Percentiles rank a stretch among this genome's conserved stretches.
Evolutionary conservation across 2,113 vertebrate species (phyloP).

Genomic region (Charadrius vociferus): DNA sequence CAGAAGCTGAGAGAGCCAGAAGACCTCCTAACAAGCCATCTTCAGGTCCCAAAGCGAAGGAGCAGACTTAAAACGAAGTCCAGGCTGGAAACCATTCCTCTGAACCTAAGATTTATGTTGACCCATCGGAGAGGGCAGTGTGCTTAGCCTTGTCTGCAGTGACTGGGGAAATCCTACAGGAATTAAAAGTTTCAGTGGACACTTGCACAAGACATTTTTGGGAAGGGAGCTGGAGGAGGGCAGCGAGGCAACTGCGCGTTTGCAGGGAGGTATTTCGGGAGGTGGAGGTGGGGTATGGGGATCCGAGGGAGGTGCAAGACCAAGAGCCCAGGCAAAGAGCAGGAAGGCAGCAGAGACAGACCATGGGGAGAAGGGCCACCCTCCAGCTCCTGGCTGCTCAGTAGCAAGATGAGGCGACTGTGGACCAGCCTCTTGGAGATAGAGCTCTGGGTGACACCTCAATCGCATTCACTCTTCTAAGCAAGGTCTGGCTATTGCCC

Average conservation of each 20-base stretch:
- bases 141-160: not conserved
- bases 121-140: rapidly evolving
- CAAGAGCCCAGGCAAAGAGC: not conserved
- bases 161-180: not conserved
- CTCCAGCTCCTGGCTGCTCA: not conserved
- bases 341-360: not conserved
- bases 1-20: not conserved
- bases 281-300: not conserved
- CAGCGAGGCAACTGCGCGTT: not conserved
- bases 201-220: not conserved
- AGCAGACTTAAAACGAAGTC: not conserved
- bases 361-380: not conserved
- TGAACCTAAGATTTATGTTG: not conserved
- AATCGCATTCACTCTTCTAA: not conserved
- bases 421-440: not conserved
- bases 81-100: not conserved
- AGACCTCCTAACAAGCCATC: not conserved
- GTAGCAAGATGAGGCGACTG: rapidly evolving
- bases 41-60: not conserved
- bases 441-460: not conserved
- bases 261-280: not conserved
- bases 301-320: not conserved
- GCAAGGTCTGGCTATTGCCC: not conserved
- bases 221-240: not conserved
- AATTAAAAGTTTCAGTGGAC: not conserved